Evolutionary conservation across 2,113 vertebrate species (phyloP).

Genomic region (Oreamnos americanus): DNA sequence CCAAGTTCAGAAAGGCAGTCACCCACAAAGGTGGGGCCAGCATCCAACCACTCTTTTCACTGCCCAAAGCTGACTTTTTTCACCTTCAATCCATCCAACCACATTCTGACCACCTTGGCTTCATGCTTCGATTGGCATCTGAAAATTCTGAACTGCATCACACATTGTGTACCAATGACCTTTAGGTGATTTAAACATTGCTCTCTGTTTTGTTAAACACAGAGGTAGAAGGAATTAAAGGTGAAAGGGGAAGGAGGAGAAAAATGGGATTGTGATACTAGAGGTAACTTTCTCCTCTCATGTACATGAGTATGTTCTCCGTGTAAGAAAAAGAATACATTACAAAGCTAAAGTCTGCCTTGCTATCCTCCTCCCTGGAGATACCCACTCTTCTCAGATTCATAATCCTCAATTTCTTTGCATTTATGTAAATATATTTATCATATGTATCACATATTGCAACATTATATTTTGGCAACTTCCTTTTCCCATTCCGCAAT

Average conservation of each 20-base stretch:
- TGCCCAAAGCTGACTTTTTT: not conserved
- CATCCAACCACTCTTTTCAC: not conserved
- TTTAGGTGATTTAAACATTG: not conserved
- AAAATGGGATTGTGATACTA: not conserved
- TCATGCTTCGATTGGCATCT: not conserved
- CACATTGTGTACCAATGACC: not conserved
- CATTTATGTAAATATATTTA: not conserved
- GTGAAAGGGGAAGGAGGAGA: not conserved
- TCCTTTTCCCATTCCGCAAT: not conserved
- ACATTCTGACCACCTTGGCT: not conserved
- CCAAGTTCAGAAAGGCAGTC: not conserved
- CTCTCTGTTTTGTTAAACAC: not conserved
- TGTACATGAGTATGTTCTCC: not conserved
- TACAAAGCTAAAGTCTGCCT: not conserved
- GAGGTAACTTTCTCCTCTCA: not conserved
- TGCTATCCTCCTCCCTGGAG: not conserved
- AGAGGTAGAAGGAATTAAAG: not conserved
- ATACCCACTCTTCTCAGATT: not conserved
- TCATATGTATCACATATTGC: not conserved
- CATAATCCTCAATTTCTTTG: not conserved
- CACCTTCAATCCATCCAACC: not conserved
- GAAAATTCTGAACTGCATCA: not conserved
- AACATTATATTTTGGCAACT: not conserved
- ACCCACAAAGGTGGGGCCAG: not conserved
- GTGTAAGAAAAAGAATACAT: not conserved